Conservation (phyloP, 2,888 invertebrate genomes). For the Sisyra nigra region DNA sequence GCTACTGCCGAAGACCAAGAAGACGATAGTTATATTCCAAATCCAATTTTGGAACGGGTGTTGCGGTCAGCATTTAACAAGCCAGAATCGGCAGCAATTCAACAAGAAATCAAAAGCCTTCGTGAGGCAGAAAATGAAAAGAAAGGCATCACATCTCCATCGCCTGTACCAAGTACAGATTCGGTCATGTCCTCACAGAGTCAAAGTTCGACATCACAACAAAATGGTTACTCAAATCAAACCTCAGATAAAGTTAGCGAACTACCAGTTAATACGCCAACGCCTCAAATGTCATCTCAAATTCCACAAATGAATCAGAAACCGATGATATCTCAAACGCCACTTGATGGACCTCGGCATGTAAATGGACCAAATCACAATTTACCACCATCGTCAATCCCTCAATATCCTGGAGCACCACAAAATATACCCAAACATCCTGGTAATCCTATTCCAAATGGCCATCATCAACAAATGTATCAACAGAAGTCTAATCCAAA, state of each 20-base stretch:
- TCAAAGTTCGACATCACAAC: neutral
- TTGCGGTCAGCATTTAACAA: conserved; percentile 66
- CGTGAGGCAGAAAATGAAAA: conserved; percentile 24
- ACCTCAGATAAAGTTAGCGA: conserved; percentile 5
- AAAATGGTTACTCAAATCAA: conserved; percentile 4
- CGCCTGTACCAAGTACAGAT: conserved; percentile 1
- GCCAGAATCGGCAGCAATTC: conserved; percentile 39
- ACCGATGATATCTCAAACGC: conserved; percentile 4
- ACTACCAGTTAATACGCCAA: neutral
- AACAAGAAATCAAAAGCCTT: conserved; percentile 32
- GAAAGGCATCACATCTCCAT: neutral
- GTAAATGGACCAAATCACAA: conserved; percentile 14
- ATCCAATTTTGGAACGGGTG: conserved; percentile 77
- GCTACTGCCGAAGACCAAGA: conserved; percentile 87
- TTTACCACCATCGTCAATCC: conserved; percentile 15
- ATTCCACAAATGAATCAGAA: neutral
- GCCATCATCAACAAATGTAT: neutral
- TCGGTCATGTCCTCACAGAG: neutral
- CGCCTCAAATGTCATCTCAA: neutral
- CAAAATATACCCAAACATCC: neutral
- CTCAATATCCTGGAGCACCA: conserved; percentile 15
- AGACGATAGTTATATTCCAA: conserved; percentile 78
- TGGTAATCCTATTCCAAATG: neutral
- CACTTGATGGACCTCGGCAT: too few relatives aligned
- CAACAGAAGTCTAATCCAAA: neutral